Conservation (phyloP, 2,888 invertebrate species). For the Calliphora vomitoria region DNA sequence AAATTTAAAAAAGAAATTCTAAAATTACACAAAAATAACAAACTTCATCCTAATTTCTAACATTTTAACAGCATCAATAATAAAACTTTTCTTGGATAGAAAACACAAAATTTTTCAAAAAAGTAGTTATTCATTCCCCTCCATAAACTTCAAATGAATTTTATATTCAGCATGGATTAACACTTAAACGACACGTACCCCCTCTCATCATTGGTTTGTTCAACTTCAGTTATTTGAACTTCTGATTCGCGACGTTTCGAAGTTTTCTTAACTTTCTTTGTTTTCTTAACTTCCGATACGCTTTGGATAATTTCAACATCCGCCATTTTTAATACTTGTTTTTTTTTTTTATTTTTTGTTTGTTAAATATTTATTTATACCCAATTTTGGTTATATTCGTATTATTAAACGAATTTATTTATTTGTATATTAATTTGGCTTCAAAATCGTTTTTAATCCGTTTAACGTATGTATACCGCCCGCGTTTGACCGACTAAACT, state of each 20-base stretch:
- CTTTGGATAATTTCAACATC: slow-evolving; percentile 96
- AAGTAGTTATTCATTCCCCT: not conserved
- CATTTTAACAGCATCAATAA: too few relatives aligned
- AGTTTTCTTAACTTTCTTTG: slow-evolving; percentile 96
- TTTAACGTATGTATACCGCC: slow-evolving; percentile 75
- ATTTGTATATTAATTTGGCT: not conserved
- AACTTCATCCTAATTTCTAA: too few relatives aligned
- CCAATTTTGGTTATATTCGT: too few relatives aligned
- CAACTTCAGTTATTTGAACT: slow-evolving; percentile 93
- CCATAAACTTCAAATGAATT: slow-evolving; percentile 56
- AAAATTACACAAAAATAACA: too few relatives aligned
- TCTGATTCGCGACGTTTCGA: slow-evolving; percentile 92
- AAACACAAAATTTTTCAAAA: slow-evolving; percentile 15
- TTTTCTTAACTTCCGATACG: slow-evolving; percentile 93
- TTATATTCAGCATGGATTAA: slow-evolving; percentile 10
- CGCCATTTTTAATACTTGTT: slow-evolving; percentile 88
- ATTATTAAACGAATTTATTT: slow-evolving; percentile 40
- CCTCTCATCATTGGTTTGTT: slow-evolving; percentile 87
- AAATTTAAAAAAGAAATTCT: too few relatives aligned
- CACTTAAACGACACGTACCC: slow-evolving; percentile 91
- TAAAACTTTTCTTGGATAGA: too few relatives aligned
- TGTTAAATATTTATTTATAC: too few relatives aligned
- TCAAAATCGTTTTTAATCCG: slow-evolving; percentile 63
- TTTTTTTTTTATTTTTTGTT: slow-evolving; percentile 16
- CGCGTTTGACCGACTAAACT: slow-evolving; percentile 83